A percentile compares a stretch with the other conserved stretches of the same genome.
Evolutionary conservation across 92 coral and sea anemone genomes (phyloP).

Genomic region (Phymanthus crucifer): DNA sequence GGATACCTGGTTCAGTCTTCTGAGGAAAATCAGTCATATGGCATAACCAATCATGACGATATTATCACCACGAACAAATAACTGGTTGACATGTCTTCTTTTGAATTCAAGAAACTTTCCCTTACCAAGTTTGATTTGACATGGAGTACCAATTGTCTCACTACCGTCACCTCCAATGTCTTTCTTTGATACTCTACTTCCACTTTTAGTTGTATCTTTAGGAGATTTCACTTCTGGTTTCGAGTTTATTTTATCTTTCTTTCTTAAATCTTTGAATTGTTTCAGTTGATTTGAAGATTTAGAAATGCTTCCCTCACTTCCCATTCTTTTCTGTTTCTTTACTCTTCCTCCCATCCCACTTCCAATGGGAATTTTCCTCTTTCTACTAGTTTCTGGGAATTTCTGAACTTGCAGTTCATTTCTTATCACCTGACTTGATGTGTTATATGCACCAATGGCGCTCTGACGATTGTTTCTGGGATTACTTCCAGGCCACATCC

Average conservation of each 20-base stretch:
- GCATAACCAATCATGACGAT: slow-evolving; percentile 91
- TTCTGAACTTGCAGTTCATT: background rate
- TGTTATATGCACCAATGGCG: background rate
- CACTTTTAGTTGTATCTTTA: background rate
- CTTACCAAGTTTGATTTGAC: slow-evolving; percentile 54
- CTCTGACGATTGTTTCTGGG: background rate
- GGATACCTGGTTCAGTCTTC: background rate
- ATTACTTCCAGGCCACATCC: background rate
- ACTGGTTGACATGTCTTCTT: slow-evolving; percentile 91
- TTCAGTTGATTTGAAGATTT: background rate
- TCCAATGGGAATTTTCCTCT: background rate
- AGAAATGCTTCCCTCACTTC: background rate
- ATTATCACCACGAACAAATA: slow-evolving; percentile 95
- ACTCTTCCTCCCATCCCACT: background rate
- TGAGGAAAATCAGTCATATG: slow-evolving; percentile 14
- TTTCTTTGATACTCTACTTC: background rate
- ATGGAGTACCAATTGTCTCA: background rate
- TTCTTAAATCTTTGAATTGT: background rate
- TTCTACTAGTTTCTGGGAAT: background rate
- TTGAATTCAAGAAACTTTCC: slow-evolving; percentile 79
- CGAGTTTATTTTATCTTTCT: background rate
- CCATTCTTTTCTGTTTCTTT: background rate
- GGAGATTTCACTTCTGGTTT: background rate
- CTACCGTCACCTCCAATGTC: slow-evolving; percentile 7
- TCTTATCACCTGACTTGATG: background rate